Conservation (phyloP, 1,140 invertebrate species). For the Megalopta genalis region DNA sequence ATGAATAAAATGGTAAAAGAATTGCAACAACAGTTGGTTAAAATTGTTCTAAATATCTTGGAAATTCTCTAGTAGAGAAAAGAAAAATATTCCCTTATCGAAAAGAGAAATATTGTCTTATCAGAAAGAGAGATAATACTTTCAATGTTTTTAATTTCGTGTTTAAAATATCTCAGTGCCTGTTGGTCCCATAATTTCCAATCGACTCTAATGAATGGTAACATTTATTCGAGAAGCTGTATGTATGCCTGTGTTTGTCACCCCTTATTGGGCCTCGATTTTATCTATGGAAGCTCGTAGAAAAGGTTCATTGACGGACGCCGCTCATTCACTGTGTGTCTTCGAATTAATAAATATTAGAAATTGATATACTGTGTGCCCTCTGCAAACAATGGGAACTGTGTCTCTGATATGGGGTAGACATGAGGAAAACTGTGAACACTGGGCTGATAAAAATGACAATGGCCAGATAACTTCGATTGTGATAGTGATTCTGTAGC, state of each 20-base stretch:
- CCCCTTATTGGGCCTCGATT: too few species aligned
- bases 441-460: constrained; percentile 1
- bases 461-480: background rate
- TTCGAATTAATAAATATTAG: constrained; percentile 22
- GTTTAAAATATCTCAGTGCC: too few species aligned
- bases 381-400: background rate
- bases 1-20: too few species aligned
- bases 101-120: too few species aligned
- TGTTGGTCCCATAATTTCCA: too few species aligned
- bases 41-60: too few species aligned
- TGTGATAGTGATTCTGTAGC: background rate
- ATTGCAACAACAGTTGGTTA: too few species aligned
- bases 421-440: background rate
- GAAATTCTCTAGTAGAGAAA: too few species aligned
- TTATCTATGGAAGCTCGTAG: background rate
- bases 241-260: background rate
- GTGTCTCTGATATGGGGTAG: background rate
- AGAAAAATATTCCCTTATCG: too few species aligned
- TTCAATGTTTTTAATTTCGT: too few species aligned
- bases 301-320: background rate
- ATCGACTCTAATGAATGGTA: background rate
- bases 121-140: too few species aligned
- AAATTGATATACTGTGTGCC: background rate
- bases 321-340: background rate
- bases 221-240: background rate